Evolutionary conservation across 2,888 invertebrate genomes (phyloP).

Genomic region (Apotomis capreana): DNA sequence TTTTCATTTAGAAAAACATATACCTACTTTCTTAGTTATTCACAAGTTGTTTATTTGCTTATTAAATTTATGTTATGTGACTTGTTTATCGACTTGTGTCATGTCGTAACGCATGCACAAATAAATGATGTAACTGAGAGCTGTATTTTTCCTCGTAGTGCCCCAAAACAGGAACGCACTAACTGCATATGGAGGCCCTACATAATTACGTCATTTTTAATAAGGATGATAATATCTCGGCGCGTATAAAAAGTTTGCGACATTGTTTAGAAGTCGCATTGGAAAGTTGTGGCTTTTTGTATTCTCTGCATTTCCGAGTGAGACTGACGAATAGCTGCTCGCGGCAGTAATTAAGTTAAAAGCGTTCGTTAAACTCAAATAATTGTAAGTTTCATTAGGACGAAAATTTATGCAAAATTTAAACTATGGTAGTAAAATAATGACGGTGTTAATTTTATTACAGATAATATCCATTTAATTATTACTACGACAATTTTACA

Average conservation of each 20-base stretch:
- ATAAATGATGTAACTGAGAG: constrained; percentile 28
- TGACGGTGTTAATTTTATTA: too few species aligned
- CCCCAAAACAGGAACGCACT: not conserved
- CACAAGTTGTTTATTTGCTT: constrained; percentile 17
- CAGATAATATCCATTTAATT: too few species aligned
- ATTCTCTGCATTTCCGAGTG: constrained; percentile 2
- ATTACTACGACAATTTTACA: too few species aligned
- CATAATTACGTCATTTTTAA: constrained; percentile 18
- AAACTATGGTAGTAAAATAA: too few species aligned
- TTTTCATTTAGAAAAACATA: too few species aligned
- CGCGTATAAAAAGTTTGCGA: constrained; percentile 24
- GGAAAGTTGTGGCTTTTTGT: constrained; percentile 44
- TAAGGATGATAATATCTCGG: constrained; percentile 25
- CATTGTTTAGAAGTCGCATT: constrained; percentile 33
- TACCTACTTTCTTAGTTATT: too few species aligned
- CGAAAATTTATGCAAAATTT: not conserved
- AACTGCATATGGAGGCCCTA: not conserved
- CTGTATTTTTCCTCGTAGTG: not conserved
- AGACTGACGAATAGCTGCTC: constrained; percentile 10
- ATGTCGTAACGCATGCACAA: constrained; percentile 31
- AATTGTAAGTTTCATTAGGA: not conserved
- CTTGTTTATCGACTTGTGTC: constrained; percentile 28
- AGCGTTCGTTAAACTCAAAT: not conserved
- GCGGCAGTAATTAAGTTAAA: not conserved
- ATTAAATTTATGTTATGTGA: constrained; percentile 15